These are phyloP conservation scores for Atrichornis clamosus DNA, from an alignment of 2,113 vertebrate genomes.

Conservation along the genomic window DNA sequence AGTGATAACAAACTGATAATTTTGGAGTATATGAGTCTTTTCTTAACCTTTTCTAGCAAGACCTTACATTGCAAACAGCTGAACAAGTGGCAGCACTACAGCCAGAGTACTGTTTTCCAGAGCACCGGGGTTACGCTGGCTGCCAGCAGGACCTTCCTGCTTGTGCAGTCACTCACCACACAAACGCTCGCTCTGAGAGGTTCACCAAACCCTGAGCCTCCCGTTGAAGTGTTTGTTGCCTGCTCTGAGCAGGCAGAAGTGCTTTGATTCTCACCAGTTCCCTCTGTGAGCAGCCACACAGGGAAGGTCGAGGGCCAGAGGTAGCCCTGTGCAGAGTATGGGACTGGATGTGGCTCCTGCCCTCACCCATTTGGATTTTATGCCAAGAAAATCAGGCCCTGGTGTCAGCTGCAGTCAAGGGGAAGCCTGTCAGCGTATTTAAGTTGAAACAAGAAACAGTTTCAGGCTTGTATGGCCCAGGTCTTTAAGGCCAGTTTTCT, in stretches of 20 bases:
- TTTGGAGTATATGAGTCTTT: background rate
- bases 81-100: background rate
- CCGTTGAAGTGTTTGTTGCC: background rate
- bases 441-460: conserved; percentile 41
- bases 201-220: background rate
- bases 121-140: background rate
- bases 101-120: background rate
- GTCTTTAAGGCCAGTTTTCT: conserved; percentile 58
- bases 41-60: background rate
- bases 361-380: background rate
- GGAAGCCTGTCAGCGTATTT: background rate
- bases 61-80: background rate
- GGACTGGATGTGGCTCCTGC: background rate
- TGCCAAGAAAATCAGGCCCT: background rate
- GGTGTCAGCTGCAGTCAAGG: background rate
- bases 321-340: background rate
- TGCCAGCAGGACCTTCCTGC: background rate
- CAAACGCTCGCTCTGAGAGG: background rate
- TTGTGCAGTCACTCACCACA: background rate
- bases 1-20: conserved; percentile 1
- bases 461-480: conserved; percentile 11
- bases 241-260: background rate
- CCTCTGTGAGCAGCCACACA: background rate
- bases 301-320: background rate
- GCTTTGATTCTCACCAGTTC: background rate